Percentiles rank a stretch among this genome's conserved stretches.
phyloP scores from a whole-genome alignment of 2,113 vertebrate genomes.

The Phrynosoma blainvillii region DNA sequence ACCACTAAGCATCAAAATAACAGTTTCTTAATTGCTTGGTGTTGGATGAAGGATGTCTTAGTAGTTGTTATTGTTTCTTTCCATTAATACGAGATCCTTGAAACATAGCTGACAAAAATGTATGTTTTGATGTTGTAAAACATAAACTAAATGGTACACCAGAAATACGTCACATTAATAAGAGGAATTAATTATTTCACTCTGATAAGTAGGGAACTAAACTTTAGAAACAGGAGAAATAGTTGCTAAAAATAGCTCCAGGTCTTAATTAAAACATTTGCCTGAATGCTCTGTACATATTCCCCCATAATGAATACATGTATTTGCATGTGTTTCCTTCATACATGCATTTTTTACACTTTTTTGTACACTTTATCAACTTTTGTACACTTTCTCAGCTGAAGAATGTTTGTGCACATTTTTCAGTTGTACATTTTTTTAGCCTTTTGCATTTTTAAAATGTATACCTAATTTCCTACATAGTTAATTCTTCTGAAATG shows the following conservation, averaged over 20 bases:
- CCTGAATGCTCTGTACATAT: too few relatives aligned
- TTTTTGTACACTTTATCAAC: too few relatives aligned
- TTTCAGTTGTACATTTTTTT: too few relatives aligned
- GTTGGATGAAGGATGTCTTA: neutral
- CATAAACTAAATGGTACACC: neutral
- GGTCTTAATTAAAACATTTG: too few relatives aligned
- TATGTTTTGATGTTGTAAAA: slow-evolving; percentile 1
- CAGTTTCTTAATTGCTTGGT: slow-evolving; percentile 18
- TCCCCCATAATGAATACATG: too few relatives aligned
- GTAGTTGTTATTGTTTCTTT: slow-evolving; percentile 15
- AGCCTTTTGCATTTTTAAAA: too few relatives aligned
- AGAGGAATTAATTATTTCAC: neutral
- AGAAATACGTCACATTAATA: neutral
- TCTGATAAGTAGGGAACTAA: neutral
- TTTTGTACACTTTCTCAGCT: too few relatives aligned
- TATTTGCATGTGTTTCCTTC: too few relatives aligned
- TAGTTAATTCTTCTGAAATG: too few relatives aligned
- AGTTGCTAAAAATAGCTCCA: neutral
- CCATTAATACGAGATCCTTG: neutral
- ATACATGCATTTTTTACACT: too few relatives aligned
- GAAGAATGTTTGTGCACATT: too few relatives aligned
- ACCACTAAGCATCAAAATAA: slow-evolving; percentile 20
- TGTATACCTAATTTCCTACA: too few relatives aligned
- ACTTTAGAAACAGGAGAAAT: neutral
- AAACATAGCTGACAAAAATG: neutral